phyloP scores from a whole-genome alignment of 2,797 vertebrate genomes.

The Notolabrus celidotus region DNA sequence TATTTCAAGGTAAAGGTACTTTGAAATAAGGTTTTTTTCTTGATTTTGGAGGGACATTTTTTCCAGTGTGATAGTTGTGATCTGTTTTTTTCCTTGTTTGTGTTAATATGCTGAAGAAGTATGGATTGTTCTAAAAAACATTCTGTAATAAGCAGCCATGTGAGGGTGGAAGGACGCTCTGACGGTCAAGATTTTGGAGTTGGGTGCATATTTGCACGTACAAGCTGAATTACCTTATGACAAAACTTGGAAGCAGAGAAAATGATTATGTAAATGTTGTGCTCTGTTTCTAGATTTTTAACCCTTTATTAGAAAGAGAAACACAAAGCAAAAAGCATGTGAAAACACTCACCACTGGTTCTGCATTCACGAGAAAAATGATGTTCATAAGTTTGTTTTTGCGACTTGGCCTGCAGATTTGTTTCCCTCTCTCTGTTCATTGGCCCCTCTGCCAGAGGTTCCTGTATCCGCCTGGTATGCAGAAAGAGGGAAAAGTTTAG shows the following conservation, averaged over 20 bases:
- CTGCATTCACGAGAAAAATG: constrained; percentile 22
- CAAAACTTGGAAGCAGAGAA: neutral
- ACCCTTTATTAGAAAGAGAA: neutral
- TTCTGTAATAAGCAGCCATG: neutral
- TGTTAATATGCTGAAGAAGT: neutral
- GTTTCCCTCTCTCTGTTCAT: neutral
- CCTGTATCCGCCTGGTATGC: constrained; percentile 16
- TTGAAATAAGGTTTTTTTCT: too few species aligned
- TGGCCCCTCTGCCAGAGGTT: constrained; percentile 5
- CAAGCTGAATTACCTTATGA: too few species aligned
- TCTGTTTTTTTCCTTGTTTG: too few species aligned
- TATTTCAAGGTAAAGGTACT: too few species aligned
- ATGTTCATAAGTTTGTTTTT: constrained; percentile 4
- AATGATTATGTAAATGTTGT: neutral
- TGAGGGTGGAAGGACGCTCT: neutral
- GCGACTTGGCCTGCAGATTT: neutral
- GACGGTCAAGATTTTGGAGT: neutral
- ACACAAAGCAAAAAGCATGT: constrained; percentile 3
- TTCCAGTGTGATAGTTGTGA: too few species aligned
- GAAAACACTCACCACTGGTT: neutral
- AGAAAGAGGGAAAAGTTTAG: constrained; percentile 16
- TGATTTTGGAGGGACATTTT: too few species aligned
- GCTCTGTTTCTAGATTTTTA: neutral
- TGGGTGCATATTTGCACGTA: too few species aligned
- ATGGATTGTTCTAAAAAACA: neutral